A percentile compares a stretch with the other conserved stretches of the same genome.
These are phyloP conservation scores for Sminthurides aquaticus DNA, from an alignment of 2,888 invertebrate genomes.

Conservation along the genomic window DNA sequence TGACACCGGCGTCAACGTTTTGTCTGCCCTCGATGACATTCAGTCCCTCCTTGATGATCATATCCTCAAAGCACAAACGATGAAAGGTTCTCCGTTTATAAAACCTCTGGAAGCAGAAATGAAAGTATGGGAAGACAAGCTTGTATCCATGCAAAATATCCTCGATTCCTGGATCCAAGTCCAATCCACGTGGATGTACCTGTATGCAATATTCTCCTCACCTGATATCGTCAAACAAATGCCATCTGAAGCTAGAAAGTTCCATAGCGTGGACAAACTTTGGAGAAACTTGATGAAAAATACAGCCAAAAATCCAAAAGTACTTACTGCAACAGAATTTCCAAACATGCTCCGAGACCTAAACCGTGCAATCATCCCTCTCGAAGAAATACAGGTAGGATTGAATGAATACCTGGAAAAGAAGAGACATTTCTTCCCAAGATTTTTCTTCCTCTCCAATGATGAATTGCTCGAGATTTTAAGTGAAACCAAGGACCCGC, in stretches of 20 bases:
- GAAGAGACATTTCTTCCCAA: slow-evolving; percentile 83
- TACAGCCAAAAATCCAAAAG: slow-evolving; percentile 55
- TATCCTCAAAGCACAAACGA: slow-evolving; percentile 91
- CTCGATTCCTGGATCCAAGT: slow-evolving; percentile 88
- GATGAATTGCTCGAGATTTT: slow-evolving; percentile 87
- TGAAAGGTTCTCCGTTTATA: slow-evolving; percentile 93
- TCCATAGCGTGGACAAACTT: slow-evolving; percentile 62
- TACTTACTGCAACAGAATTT: slow-evolving; percentile 65
- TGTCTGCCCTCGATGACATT: slow-evolving; percentile 82
- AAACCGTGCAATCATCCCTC: slow-evolving; percentile 62
- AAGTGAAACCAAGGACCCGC: slow-evolving; percentile 89
- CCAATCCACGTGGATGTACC: slow-evolving; percentile 92
- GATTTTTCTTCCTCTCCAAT: slow-evolving; percentile 92
- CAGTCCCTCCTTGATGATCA: slow-evolving; percentile 90
- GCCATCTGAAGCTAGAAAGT: slow-evolving; percentile 84
- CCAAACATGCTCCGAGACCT: slow-evolving; percentile 66
- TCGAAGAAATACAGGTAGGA: slow-evolving; percentile 87
- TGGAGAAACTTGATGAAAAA: slow-evolving; percentile 67
- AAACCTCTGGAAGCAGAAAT: slow-evolving; percentile 55
- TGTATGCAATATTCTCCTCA: slow-evolving; percentile 89
- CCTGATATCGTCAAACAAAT: slow-evolving; percentile 97
- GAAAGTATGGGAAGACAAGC: slow-evolving; percentile 75
- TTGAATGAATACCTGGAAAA: slow-evolving; percentile 89
- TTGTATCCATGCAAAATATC: slow-evolving; percentile 88
- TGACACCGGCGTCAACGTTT: slow-evolving; percentile 73